A percentile compares a stretch with the other conserved stretches of the same genome.
Evolutionary conservation across 2,113 vertebrate species (phyloP).

Genomic region (Rhinichthys klamathensis): DNA sequence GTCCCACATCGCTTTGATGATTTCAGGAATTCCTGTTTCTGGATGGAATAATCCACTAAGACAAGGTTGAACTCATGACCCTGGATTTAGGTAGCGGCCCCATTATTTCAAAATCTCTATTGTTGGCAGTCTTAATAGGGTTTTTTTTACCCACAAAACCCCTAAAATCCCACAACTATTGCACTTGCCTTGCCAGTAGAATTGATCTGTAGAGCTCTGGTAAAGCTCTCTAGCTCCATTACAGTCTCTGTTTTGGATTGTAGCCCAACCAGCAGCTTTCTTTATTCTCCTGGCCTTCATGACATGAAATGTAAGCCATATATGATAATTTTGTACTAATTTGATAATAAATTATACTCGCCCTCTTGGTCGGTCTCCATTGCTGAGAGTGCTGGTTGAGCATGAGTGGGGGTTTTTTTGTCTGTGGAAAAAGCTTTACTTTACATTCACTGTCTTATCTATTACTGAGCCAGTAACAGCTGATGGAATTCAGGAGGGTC

Average conservation of each 20-base stretch:
- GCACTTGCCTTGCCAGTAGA: constrained; percentile 11
- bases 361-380: not conserved
- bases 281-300: not conserved
- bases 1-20: not conserved
- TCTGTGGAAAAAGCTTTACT: constrained; percentile 1
- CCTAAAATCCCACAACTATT: not conserved
- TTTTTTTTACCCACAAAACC: not conserved
- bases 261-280: constrained; percentile 10
- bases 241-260: constrained; percentile 27
- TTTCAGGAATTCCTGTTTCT: constrained; percentile 1
- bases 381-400: not conserved
- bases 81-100: not conserved
- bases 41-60: not conserved
- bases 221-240: constrained; percentile 25
- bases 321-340: constrained; percentile 4
- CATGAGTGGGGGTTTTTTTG: not conserved
- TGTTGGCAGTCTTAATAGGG: not conserved
- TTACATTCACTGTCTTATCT: not conserved
- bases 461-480: constrained; percentile 9
- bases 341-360: not conserved
- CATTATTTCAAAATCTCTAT: not conserved
- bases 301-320: constrained; percentile 13
- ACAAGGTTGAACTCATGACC: not conserved
- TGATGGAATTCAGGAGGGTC: not conserved
- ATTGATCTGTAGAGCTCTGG: constrained; percentile 19